Conservation (phyloP, 2,888 invertebrate species). For the Amphipoea lucens region DNA sequence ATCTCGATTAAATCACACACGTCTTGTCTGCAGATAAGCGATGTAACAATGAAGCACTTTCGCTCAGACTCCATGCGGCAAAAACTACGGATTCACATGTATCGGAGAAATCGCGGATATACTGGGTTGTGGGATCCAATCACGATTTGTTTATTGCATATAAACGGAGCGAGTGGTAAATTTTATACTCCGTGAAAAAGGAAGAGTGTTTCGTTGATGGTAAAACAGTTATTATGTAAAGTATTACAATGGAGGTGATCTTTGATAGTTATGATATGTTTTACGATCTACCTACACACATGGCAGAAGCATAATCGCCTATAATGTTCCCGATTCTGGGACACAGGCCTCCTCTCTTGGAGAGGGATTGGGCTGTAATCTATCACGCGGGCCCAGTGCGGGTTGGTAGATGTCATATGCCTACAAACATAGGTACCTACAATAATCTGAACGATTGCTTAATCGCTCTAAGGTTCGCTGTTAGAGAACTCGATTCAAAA, state of each 20-base stretch:
- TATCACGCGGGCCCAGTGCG: not conserved
- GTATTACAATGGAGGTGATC: not conserved
- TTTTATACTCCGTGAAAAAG: conserved; percentile 31
- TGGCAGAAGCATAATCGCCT: not conserved
- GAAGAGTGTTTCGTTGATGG: conserved; percentile 34
- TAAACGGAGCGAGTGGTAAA: conserved; percentile 35
- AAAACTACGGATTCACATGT: conserved; percentile 65
- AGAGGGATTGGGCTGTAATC: not conserved
- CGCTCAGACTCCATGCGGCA: conserved; percentile 62
- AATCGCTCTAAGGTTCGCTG: too few relatives aligned
- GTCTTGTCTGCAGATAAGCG: conserved; percentile 64
- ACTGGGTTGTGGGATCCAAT: conserved; percentile 38
- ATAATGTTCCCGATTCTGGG: not conserved
- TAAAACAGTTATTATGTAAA: conserved; percentile 8
- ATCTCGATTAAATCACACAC: conserved; percentile 58
- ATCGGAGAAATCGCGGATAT: conserved; percentile 73
- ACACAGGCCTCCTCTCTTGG: not conserved
- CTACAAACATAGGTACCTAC: too few relatives aligned
- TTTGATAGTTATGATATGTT: not conserved
- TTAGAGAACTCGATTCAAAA: too few relatives aligned
- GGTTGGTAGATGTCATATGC: too few relatives aligned
- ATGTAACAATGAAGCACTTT: conserved; percentile 68
- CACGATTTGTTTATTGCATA: conserved; percentile 46
- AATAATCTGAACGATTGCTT: too few relatives aligned
- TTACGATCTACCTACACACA: not conserved